Conservation (phyloP, 2,113 vertebrate genomes). For the Podarcis muralis region DNA sequence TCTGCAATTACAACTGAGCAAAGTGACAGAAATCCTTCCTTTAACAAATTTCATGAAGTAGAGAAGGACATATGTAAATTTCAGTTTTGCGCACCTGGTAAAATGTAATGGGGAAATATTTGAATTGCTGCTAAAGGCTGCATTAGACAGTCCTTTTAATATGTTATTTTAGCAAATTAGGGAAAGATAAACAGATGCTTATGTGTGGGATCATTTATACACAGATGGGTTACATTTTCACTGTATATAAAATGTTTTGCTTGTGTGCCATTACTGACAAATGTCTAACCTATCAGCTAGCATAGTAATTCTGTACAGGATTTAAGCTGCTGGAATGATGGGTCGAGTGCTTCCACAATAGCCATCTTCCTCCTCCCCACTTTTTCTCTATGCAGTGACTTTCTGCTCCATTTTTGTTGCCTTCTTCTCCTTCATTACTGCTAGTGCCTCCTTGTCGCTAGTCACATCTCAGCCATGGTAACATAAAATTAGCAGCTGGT, state of each 20-base stretch:
- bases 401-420: no score
- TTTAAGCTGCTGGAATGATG: no score
- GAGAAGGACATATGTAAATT: background rate
- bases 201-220: background rate
- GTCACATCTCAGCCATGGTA: no score
- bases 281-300: background rate
- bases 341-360: no score
- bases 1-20: background rate
- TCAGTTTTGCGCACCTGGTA: background rate
- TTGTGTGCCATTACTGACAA: rapidly evolving
- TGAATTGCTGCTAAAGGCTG: background rate
- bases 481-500: background rate
- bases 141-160: background rate
- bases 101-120: background rate
- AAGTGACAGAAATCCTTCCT: background rate
- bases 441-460: background rate
- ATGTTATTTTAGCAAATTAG: background rate
- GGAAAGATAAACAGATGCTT: background rate
- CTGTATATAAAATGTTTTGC: background rate
- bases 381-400: no score
- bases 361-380: no score
- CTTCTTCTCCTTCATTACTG: no score
- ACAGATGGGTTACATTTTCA: background rate
- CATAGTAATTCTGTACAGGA: no score
- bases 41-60: background rate